phyloP scores from a whole-genome alignment of 37 sponge, comb jelly and placozoan species.

The Oscarella lobularis region DNA sequence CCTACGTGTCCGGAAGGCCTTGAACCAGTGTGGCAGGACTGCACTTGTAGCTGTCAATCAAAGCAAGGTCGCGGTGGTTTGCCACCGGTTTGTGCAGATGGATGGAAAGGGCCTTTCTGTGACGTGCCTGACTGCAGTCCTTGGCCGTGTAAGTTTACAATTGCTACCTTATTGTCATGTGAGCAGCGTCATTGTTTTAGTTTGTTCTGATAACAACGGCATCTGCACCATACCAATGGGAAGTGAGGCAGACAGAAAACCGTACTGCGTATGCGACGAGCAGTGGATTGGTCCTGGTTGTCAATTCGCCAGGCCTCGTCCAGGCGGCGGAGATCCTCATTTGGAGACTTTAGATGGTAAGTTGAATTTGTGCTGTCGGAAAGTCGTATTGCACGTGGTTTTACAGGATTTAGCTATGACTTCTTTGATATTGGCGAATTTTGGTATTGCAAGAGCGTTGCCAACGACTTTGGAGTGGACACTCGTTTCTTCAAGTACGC shows the following conservation, averaged over 20 bases:
- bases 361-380: neutral
- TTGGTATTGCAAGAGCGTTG: neutral
- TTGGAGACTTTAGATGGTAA: neutral
- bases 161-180: too few relatives aligned
- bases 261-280: neutral
- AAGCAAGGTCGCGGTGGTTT: slow-evolving; percentile 1
- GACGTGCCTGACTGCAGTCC: neutral
- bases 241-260: neutral
- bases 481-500: neutral
- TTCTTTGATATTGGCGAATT: slow-evolving; percentile 1
- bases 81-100: slow-evolving; percentile 1
- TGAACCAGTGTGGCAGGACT: neutral
- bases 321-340: slow-evolving; percentile 3
- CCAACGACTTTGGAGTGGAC: neutral
- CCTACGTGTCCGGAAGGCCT: neutral
- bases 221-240: neutral
- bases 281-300: neutral
- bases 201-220: slow-evolving; percentile 3
- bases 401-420: neutral
- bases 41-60: neutral
- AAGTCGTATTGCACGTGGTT: neutral
- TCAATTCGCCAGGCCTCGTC: neutral
- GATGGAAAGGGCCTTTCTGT: neutral
- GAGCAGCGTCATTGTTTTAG: too few relatives aligned
- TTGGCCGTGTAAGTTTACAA: slow-evolving; percentile 1